Evolutionary conservation across 2,797 vertebrate genomes (phyloP), one percentile per base, ranked within the genome.

Genomic region (Graptemys geographica): DNA sequence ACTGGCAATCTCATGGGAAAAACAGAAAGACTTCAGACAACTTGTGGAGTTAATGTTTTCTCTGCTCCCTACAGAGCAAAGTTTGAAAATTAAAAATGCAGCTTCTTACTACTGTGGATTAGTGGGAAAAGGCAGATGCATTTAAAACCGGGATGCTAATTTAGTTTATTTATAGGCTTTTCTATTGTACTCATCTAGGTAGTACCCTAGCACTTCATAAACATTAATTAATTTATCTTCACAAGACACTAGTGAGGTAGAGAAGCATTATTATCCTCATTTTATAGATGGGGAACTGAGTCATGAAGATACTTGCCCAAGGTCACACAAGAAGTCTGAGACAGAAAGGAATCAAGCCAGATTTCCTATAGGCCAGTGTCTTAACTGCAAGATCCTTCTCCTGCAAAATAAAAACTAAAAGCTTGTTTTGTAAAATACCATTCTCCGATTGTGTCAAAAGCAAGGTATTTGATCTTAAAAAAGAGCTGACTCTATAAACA

Each of bases 11-110:
- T 91, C 90, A 92, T 11, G 80, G 74, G 41, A 94, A 91, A n/a
- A 57, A 93, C 84, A 92, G 83, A 93, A 82, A 41, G 41, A 81
- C 87, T 74, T 88, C 65, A 94, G 86, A 94, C 78, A 79, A 87
- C 82, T 90, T 65, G 88, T 93, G 94, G 94, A 96, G 84, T 91
- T 90, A 93, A 94, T 86, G 86, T 93, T 96, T 96, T 94, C 72
- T 5, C 78, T 25, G 21, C 55, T 80, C 53, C n/a, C 52, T 92
- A 81, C 91, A 87, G 84, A 76, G 89, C 15, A 86, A 93, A 87
- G 89, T 57, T 21, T 82, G 81, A 89, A 59, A 85, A 93, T 33
- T 78, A 93, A 81, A 78, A 94, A 21, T 56, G 89, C 79, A 81
- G 74, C 33, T 87, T 94, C 56, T 91, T 93, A 84, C n/a, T 62